Percentiles rank a stretch among this genome's conserved stretches.
phyloP scores from a whole-genome alignment of 2,888 invertebrate genomes.

The Punctoribates punctum region DNA sequence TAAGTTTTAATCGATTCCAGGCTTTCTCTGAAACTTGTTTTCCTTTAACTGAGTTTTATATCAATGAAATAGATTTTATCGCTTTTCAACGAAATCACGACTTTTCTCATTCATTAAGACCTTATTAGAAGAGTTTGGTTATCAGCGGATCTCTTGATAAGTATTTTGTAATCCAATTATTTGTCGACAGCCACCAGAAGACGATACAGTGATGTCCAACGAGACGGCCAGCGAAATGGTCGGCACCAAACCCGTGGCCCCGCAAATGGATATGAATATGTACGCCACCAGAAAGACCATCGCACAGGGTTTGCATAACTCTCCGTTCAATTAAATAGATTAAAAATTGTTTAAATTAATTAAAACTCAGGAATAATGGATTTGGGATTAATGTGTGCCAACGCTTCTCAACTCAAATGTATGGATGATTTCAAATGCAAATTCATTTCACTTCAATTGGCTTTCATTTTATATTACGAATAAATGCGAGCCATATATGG shows the following conservation, averaged over 20 bases:
- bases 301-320: conserved; percentile 47
- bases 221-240: conserved; percentile 27
- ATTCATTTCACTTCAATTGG: neutral
- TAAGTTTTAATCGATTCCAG: neutral
- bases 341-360: neutral
- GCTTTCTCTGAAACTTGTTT: neutral
- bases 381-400: conserved; percentile 48
- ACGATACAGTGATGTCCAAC: conserved; percentile 37
- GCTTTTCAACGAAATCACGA: neutral
- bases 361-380: conserved; percentile 47
- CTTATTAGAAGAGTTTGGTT: neutral
- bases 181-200: conserved; percentile 37
- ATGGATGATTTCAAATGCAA: neutral
- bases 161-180: neutral
- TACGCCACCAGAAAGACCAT: conserved; percentile 49
- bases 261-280: conserved; percentile 48
- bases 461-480: neutral
- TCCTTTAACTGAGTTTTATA: neutral
- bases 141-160: neutral
- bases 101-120: neutral
- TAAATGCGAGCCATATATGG: no score
- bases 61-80: neutral
- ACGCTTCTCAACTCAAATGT: conserved; percentile 49
- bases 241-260: neutral
- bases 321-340: neutral